A percentile compares a stretch with the other conserved stretches of the same genome.
phyloP scores from a whole-genome alignment of 2,888 invertebrate species.

The Callinectes sapidus region DNA sequence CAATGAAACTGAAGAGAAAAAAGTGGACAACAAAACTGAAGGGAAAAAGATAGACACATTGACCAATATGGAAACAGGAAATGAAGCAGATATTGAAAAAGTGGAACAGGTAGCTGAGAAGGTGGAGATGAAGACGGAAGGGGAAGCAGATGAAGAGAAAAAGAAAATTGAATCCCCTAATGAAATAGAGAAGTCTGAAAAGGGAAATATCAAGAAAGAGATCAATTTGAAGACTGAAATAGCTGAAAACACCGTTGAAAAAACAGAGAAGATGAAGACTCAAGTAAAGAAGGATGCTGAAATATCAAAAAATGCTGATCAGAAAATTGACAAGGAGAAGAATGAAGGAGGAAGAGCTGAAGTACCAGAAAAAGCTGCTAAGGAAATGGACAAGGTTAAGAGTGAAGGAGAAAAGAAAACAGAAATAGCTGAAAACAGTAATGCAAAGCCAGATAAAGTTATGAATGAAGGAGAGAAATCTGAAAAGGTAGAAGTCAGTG shows the following conservation, averaged over 20 bases:
- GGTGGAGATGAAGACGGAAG: not conserved
- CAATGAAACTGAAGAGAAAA: not conserved
- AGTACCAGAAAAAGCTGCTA: not conserved
- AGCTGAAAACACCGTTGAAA: not conserved
- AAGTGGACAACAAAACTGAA: not conserved
- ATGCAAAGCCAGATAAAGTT: not conserved
- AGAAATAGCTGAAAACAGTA: not conserved
- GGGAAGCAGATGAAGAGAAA: not conserved
- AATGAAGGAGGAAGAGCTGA: not conserved
- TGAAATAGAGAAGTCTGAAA: slow-evolving; percentile 74
- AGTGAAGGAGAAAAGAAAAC: not conserved
- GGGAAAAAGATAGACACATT: not conserved
- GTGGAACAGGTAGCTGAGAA: not conserved
- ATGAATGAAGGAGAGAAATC: not conserved
- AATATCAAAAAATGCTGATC: not conserved
- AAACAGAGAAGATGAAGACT: not conserved
- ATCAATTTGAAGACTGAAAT: not conserved
- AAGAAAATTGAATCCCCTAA: not conserved
- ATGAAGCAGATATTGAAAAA: not conserved
- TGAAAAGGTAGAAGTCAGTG: not conserved
- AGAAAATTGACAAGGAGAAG: not conserved
- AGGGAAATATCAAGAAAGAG: not conserved
- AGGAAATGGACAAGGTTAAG: not conserved
- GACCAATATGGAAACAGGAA: not conserved
- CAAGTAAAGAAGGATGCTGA: not conserved